A percentile compares a stretch with the other conserved stretches of the same genome.
Conservation (phyloP, 2,797 vertebrate species). For the Rhyacichthys aspro region DNA sequence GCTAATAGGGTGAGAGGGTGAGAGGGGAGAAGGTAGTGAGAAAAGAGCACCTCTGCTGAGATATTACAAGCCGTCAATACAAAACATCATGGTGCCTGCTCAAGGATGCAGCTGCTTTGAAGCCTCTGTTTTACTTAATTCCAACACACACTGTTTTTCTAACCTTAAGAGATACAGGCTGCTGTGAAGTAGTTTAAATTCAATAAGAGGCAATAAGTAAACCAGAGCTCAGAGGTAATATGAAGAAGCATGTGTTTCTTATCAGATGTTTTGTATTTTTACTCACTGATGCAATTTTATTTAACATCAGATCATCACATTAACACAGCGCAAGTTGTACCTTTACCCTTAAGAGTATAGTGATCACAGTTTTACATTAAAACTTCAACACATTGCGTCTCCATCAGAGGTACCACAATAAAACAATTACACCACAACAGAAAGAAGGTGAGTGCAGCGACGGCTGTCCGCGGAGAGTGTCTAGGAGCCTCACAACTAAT, state of each 20-base stretch:
- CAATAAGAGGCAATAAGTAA: no score
- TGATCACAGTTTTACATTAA: background rate
- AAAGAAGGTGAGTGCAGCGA: slow-evolving; percentile 53
- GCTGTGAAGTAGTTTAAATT: background rate
- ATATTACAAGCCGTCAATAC: slow-evolving; percentile 52
- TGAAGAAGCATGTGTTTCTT: no score
- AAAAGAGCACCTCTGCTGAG: slow-evolving; percentile 60
- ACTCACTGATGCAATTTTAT: no score
- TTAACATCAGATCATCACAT: no score
- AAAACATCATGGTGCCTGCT: slow-evolving; percentile 47
- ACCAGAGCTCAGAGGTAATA: no score
- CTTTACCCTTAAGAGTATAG: no score
- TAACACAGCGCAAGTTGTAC: no score
- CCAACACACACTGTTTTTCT: slow-evolving; percentile 7
- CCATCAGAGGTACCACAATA: slow-evolving; percentile 41
- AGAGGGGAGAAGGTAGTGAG: slow-evolving; percentile 30
- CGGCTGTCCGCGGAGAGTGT: slow-evolving; percentile 28
- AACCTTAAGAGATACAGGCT: slow-evolving; percentile 4
- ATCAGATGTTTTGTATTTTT: no score
- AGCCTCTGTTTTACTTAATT: slow-evolving; percentile 14
- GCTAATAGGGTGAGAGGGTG: slow-evolving; percentile 24
- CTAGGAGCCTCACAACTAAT: slow-evolving; percentile 51
- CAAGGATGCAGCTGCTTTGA: slow-evolving; percentile 15
- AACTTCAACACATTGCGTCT: background rate
- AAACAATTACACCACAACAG: slow-evolving; percentile 56